Evolutionary conservation across 2,888 invertebrate species (phyloP).

Genomic region (Himalopsyche japonica): DNA sequence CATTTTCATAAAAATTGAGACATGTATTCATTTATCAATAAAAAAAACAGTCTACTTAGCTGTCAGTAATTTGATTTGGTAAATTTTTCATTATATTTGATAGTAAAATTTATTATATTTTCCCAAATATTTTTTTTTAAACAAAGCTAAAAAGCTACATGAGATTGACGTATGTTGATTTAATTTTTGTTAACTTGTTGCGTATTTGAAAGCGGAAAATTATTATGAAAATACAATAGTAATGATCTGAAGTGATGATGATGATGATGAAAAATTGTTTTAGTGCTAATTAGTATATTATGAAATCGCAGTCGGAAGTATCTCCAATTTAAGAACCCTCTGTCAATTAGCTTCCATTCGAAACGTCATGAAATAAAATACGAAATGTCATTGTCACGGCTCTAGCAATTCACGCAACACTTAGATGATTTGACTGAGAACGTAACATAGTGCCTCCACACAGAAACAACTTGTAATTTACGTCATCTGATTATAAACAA

Average conservation of each 20-base stretch:
- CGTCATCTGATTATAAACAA: slow-evolving; percentile 36
- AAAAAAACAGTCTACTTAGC: no score
- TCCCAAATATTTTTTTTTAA: no score
- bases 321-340: not conserved
- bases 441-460: slow-evolving; percentile 7
- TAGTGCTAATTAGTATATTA: not conserved
- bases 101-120: no score
- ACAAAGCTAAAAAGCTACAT: no score
- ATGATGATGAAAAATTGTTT: not conserved
- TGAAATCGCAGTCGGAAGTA: not conserved
- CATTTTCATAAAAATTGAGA: no score
- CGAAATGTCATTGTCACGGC: slow-evolving; percentile 25
- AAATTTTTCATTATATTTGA: no score
- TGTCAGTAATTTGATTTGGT: no score
- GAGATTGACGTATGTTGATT: no score
- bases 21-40: no score
- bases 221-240: not conserved
- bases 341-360: slow-evolving; percentile 12
- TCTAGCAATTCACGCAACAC: slow-evolving; percentile 24
- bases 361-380: slow-evolving; percentile 23
- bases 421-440: slow-evolving; percentile 33
- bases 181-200: no score
- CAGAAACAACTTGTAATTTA: slow-evolving; percentile 36
- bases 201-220: not conserved
- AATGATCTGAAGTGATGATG: not conserved